phyloP scores from a whole-genome alignment of 2,797 vertebrate species.

The Mastacembelus armatus region DNA sequence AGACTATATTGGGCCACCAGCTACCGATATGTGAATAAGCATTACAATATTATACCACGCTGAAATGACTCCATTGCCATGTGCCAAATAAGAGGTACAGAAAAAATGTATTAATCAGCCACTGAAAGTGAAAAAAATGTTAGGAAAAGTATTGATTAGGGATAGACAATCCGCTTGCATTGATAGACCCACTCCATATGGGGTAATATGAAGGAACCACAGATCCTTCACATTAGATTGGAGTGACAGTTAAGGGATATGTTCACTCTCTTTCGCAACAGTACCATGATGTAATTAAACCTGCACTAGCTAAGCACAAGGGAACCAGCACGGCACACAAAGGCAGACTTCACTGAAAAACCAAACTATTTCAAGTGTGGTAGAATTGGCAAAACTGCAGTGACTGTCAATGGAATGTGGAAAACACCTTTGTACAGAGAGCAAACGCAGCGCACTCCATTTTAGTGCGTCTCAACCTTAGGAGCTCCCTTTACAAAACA shows the following conservation, averaged over 20 bases:
- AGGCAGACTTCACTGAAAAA: neutral
- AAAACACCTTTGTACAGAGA: constrained; percentile 1
- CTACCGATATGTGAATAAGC: no score
- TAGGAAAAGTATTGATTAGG: no score
- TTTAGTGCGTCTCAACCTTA: constrained; percentile 39
- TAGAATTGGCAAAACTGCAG: neutral
- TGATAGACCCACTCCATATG: no score
- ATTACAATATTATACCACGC: no score
- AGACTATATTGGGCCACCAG: no score
- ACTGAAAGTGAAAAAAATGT: no score
- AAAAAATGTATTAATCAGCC: no score
- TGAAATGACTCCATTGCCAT: no score
- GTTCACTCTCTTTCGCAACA: neutral
- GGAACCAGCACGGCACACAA: neutral
- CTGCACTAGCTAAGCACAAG: neutral
- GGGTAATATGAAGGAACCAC: no score
- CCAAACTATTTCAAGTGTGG: neutral
- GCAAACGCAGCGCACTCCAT: constrained; percentile 55
- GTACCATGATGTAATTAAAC: neutral
- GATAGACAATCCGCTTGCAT: no score
- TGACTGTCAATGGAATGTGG: neutral
- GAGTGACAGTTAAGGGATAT: neutral
- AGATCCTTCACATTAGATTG: no score
- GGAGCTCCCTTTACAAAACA: constrained; percentile 25
- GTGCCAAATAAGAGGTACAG: no score